Evolutionary conservation across 2,113 vertebrate genomes (phyloP).

Genomic region (Peromyscus maniculatus): DNA sequence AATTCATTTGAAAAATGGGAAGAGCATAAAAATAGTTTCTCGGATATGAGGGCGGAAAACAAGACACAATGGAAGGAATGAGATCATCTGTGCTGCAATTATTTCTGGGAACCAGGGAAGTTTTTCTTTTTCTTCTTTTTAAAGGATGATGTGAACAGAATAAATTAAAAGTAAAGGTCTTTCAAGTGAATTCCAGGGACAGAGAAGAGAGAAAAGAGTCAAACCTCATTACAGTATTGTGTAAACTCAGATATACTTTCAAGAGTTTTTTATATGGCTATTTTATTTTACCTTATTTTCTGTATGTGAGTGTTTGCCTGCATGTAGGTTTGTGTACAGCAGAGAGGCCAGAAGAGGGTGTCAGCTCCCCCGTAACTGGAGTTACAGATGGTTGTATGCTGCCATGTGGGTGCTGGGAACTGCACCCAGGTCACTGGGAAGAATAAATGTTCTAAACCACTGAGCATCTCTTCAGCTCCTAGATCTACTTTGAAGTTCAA

Average conservation of each 20-base stretch:
- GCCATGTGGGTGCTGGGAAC: neutral
- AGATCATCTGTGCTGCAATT: neutral
- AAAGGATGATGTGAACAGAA: neutral
- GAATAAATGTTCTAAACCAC: neutral
- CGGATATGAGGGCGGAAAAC: neutral
- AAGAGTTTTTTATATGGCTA: neutral
- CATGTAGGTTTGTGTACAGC: neutral
- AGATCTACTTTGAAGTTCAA: neutral
- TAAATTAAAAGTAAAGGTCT: neutral
- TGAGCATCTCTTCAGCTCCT: neutral
- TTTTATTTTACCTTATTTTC: neutral
- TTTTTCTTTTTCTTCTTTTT: neutral
- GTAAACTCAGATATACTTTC: neutral
- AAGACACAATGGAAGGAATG: constrained; percentile 25
- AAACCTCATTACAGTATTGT: neutral
- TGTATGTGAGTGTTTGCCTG: too few relatives aligned
- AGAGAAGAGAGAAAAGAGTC: neutral
- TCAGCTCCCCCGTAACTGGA: neutral
- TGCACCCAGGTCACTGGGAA: neutral
- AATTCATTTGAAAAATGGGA: constrained; percentile 26
- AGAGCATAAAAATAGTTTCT: neutral
- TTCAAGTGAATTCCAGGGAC: neutral
- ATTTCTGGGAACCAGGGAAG: neutral
- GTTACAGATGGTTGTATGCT: neutral
- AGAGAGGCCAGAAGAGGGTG: neutral